Conservation (phyloP, 2,888 invertebrate genomes). For the Campoletis raptor region DNA sequence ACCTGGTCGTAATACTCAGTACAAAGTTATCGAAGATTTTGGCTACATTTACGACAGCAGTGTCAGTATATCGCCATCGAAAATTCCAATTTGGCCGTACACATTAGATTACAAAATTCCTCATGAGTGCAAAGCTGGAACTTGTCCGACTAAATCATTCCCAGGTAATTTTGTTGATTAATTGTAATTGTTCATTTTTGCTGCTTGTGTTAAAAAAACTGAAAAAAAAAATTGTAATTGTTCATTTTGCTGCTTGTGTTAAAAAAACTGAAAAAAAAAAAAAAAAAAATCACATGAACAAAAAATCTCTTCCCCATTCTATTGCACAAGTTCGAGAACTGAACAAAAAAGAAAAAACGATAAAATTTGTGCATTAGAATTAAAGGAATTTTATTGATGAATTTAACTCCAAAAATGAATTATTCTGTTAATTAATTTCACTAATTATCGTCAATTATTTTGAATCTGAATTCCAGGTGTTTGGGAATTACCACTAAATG, state of each 20-base stretch:
- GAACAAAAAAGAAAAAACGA: background rate
- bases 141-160: conserved; percentile 95
- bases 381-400: background rate
- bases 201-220: background rate
- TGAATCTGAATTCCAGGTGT: conserved; percentile 88
- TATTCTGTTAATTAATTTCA: background rate
- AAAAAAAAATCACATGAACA: no score
- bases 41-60: conserved; percentile 97
- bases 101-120: conserved; percentile 97
- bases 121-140: conserved; percentile 96
- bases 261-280: background rate
- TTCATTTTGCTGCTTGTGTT: background rate
- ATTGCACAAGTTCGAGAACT: background rate
- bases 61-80: conserved; percentile 92
- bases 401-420: background rate
- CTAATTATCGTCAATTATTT: background rate
- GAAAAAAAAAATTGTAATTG: conserved; percentile 2
- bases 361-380: background rate
- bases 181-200: conserved; percentile 31
- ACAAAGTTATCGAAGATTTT: conserved; percentile 96
- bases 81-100: conserved; percentile 96
- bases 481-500: conserved; percentile 97
- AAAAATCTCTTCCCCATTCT: background rate
- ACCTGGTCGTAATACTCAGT: conserved; percentile 96
- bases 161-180: no score